Evolutionary conservation across 1,140 invertebrate genomes (phyloP).

Genomic region (Lepidurus couesii): DNA sequence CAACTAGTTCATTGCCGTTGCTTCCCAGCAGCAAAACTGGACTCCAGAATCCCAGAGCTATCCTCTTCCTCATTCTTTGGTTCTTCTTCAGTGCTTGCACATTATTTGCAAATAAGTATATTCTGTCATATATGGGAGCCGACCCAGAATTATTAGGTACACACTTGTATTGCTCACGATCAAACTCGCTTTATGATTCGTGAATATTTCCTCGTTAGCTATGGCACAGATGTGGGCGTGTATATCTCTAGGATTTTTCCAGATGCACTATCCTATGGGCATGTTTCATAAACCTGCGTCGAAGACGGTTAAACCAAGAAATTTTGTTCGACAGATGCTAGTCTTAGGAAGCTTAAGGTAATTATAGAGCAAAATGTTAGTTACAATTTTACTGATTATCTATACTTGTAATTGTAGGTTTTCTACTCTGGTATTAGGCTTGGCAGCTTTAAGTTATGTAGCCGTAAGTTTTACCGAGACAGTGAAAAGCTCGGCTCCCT

Average conservation of each 20-base stretch:
- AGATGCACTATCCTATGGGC: constrained; percentile 69
- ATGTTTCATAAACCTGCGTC: constrained; percentile 56
- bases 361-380: constrained; percentile 26
- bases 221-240: constrained; percentile 74
- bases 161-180: neutral
- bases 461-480: constrained; percentile 82
- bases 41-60: constrained; percentile 57
- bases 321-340: constrained; percentile 69
- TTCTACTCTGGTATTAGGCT: constrained; percentile 65
- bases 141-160: constrained; percentile 67
- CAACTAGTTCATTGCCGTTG: constrained; percentile 27
- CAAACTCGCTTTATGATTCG: constrained; percentile 6
- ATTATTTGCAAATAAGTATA: constrained; percentile 78
- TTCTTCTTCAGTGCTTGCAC: constrained; percentile 73
- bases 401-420: constrained; percentile 52
- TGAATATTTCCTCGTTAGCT: constrained; percentile 45
- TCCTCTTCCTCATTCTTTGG: constrained; percentile 66
- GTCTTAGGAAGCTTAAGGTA: constrained; percentile 53
- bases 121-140: constrained; percentile 67
- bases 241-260: constrained; percentile 65
- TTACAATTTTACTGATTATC: constrained; percentile 25
- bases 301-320: constrained; percentile 46
- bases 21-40: constrained; percentile 42
- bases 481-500: constrained; percentile 76
- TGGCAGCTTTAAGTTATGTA: constrained; percentile 74